Percentiles rank a stretch among this genome's conserved stretches.
Conservation (phyloP, 2,888 invertebrate genomes). For the Leptopilina syphax region DNA sequence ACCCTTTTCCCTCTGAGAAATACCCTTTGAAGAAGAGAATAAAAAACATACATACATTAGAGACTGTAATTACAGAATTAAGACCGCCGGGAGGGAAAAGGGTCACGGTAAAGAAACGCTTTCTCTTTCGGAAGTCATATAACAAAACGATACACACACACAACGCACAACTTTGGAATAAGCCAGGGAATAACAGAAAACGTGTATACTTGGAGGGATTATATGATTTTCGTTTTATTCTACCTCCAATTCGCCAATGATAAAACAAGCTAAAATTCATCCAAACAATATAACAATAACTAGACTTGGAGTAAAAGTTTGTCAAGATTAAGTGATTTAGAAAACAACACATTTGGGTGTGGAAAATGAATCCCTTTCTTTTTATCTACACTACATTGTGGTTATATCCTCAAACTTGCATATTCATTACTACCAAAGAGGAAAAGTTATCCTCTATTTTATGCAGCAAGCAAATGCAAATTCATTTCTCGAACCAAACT, state of each 20-base stretch:
- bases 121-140: conserved; percentile 37
- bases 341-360: too few relatives aligned
- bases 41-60: not conserved
- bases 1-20: conserved; percentile 18
- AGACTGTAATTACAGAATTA: conserved; percentile 34
- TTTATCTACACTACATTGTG: too few relatives aligned
- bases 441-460: too few relatives aligned
- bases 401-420: too few relatives aligned
- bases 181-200: conserved; percentile 7
- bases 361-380: too few relatives aligned
- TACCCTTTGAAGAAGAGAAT: not conserved
- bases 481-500: too few relatives aligned
- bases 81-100: conserved; percentile 24
- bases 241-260: not conserved
- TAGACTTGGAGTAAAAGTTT: too few relatives aligned
- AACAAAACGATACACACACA: not conserved
- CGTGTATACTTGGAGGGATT: not conserved
- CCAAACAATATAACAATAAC: too few relatives aligned
- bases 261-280: too few relatives aligned
- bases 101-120: conserved; percentile 38
- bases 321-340: too few relatives aligned
- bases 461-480: too few relatives aligned
- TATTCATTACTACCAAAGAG: too few relatives aligned
- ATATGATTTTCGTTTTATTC: not conserved
- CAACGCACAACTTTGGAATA: conserved; percentile 4